These are phyloP conservation scores for western clawed frog (Xenopus tropicalis) DNA, from an alignment of 2,113 vertebrate genomes.

Conservation along the genomic window DNA sequence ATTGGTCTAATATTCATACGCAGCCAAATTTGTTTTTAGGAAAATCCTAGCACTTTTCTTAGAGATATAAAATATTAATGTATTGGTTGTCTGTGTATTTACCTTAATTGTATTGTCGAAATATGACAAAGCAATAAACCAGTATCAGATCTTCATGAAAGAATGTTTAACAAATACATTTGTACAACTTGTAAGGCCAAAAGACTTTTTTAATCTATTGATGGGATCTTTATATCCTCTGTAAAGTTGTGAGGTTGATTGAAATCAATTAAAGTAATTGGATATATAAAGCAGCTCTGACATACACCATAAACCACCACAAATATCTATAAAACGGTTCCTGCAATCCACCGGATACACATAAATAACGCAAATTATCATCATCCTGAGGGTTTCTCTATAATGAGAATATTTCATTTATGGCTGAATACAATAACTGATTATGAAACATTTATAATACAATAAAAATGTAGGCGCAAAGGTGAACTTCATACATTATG, in stretches of 20 bases:
- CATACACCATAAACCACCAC: constrained; percentile 35
- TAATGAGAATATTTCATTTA: constrained; percentile 18
- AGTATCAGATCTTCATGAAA: not conserved
- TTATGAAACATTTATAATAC: constrained; percentile 40
- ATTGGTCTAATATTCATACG: too few species aligned
- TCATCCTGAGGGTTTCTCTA: constrained; percentile 2
- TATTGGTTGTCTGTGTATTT: not conserved
- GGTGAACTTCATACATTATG: constrained; percentile 32
- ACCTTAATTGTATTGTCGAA: not conserved
- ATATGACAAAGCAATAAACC: constrained; percentile 2
- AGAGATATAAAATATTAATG: too few species aligned
- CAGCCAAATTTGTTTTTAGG: too few species aligned
- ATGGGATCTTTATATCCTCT: constrained; percentile 41
- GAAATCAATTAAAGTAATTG: constrained; percentile 46
- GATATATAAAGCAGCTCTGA: constrained; percentile 34
- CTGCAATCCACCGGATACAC: constrained; percentile 22
- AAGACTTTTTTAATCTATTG: constrained; percentile 40
- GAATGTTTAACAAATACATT: not conserved
- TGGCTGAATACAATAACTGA: constrained; percentile 35
- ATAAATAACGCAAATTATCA: constrained; percentile 41
- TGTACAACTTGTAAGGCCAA: constrained; percentile 10
- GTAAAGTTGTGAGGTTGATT: constrained; percentile 40
- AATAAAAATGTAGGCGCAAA: constrained; percentile 32
- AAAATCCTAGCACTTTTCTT: too few species aligned
- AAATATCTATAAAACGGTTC: constrained; percentile 35